A percentile compares a stretch with the other conserved stretches of the same genome.
These are phyloP conservation scores for Rhyacichthys aspro DNA, from an alignment of 2,797 vertebrate species.

Conservation along the genomic window DNA sequence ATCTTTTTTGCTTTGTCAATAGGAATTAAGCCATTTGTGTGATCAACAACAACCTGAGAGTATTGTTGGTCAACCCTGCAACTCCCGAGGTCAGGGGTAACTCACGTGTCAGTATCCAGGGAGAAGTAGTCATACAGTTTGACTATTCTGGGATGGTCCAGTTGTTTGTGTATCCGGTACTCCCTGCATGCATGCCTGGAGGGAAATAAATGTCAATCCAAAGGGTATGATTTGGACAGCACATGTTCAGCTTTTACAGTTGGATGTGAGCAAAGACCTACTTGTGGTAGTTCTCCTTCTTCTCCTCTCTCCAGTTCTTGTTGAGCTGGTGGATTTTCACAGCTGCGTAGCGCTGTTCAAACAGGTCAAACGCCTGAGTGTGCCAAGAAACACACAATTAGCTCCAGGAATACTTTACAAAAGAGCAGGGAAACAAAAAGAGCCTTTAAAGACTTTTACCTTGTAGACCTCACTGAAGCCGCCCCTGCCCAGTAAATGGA, in stretches of 20 bases:
- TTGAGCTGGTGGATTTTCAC: conserved; percentile 99
- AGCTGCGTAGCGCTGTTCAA: conserved; percentile 97
- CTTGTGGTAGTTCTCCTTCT: conserved; percentile 99
- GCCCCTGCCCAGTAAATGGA: conserved; percentile 97
- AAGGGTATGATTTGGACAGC: conserved; percentile 2
- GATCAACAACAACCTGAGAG: conserved; percentile 20
- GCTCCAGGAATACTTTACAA: background rate
- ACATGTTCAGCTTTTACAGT: conserved; percentile 4
- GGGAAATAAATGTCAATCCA: conserved; percentile 53
- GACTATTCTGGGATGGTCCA: conserved; percentile 99
- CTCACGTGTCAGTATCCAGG: conserved; percentile 99
- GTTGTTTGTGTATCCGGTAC: conserved; percentile 99
- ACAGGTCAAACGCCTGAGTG: conserved; percentile 95
- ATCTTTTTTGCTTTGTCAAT: background rate
- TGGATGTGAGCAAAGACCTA: conserved; percentile 70
- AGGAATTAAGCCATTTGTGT: background rate
- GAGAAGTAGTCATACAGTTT: conserved; percentile 99
- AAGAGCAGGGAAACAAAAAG: background rate
- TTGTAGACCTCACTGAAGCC: conserved; percentile 99
- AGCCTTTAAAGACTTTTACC: conserved; percentile 65
- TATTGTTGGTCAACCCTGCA: conserved; percentile 20
- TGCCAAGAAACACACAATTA: conserved; percentile 20
- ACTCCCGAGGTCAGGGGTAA: conserved; percentile 61
- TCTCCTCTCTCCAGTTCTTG: conserved; percentile 99
- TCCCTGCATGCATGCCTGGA: conserved; percentile 97